Base-by-base conservation (phyloP, 2,888 invertebrate genomes). In the Stenoptilia bipunctidactyla region DNA sequence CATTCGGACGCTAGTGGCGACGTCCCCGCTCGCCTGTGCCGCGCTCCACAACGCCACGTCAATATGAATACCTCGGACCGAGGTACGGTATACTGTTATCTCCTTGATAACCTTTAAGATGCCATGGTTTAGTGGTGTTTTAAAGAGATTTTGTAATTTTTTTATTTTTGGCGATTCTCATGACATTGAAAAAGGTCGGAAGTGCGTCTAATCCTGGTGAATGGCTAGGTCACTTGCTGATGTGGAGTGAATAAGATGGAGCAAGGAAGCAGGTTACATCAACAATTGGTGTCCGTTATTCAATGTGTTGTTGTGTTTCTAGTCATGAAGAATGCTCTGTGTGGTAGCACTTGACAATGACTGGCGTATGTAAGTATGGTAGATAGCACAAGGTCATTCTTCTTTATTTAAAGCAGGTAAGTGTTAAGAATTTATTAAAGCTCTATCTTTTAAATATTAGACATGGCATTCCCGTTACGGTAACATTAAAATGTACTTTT, bases 1-100 rank as follows among this genome's bases (percentile, higher is more conserved):
- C 77, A 80, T 79, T 79, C 75, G 72, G 74, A 72, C 75, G 75
- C 66, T 63, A 68, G 72, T 75, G 76, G 77, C 73, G 74, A 72
- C 74, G 73, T 67, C 70, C 69, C 57, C 74, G 74, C 76, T 72
- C 68, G 73, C 71, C 62, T 74, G 66, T 60, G 66, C 55, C 66
- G 70, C 70, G 70, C 71, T 67, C 61, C 57, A 48, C 57, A 53
- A 57, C 61, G 56, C 51, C 54, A 50, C 63, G 52, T 40, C 73
- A 72, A 63, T 58, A 82, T 82, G 82, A 79, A 68, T 63, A 69
- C 71, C 76, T 72, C 80, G 64, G 77, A 76, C 50, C 64, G 68
- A 73, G 74, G 74, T 74, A 74, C 69, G 68, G 34, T 30, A 34
- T 34, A 5, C 20, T 20, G 20, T 20, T 20, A 5, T 8, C 20